Percentiles rank a stretch among this genome's conserved stretches.
Conservation (phyloP, 2,888 invertebrate genomes). For the Ecdyonurus torrentis region DNA sequence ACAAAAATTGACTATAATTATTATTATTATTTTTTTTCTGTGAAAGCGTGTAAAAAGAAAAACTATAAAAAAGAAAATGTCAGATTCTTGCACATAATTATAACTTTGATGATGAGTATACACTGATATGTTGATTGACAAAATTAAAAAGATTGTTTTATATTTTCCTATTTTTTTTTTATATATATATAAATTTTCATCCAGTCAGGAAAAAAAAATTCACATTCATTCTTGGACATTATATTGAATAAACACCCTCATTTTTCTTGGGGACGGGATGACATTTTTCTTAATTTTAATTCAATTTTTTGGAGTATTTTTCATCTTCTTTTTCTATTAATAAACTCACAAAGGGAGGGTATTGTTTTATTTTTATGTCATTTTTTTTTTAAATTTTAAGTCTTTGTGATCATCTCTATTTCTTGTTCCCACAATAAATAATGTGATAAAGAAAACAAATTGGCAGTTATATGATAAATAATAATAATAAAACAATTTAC, state of each 20-base stretch:
- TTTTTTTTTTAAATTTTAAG: neutral
- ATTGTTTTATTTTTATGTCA: neutral
- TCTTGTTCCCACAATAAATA: neutral
- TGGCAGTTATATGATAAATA: neutral
- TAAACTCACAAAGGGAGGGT: neutral
- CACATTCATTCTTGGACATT: neutral
- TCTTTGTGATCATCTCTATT: neutral
- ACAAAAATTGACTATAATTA: neutral
- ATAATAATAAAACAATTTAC: neutral
- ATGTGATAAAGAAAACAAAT: neutral
- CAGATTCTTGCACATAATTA: too few relatives aligned
- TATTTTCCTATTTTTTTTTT: neutral
- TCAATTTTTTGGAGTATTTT: neutral
- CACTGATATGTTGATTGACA: constrained; percentile 8
- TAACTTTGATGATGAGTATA: constrained; percentile 7
- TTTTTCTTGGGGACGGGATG: neutral
- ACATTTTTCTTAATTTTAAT: neutral
- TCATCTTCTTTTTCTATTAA: too few relatives aligned
- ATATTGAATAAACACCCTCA: neutral
- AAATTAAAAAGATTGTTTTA: too few relatives aligned
- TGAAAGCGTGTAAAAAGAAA: neutral
- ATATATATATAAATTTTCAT: neutral
- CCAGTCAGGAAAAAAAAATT: neutral
- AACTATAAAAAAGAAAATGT: too few relatives aligned
- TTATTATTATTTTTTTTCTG: neutral